phyloP scores from a whole-genome alignment of 2,797 vertebrate species.

The Scleropages formosus region DNA sequence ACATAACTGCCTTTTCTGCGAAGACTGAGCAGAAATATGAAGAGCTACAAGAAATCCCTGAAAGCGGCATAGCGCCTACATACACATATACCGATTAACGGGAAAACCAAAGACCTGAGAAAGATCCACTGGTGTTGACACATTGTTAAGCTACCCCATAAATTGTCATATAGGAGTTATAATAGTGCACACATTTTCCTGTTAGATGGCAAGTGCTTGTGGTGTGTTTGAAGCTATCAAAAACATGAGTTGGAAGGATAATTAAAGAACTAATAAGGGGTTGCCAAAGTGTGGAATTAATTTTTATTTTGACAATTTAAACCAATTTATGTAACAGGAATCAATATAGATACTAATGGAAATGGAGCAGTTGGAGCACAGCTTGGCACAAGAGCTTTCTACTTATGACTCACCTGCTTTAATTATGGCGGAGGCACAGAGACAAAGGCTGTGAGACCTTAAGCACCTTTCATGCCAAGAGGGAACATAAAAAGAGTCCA shows the following conservation, averaged over 20 bases:
- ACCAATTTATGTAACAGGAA: conserved; percentile 11
- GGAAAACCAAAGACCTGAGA: no score
- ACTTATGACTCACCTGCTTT: conserved; percentile 7
- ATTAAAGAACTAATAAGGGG: background rate
- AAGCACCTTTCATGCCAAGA: background rate
- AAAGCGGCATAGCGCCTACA: no score
- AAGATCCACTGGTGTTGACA: no score
- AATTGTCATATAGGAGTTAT: background rate
- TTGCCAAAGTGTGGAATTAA: background rate
- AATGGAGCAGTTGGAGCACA: background rate
- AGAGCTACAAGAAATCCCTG: no score
- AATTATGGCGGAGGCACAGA: background rate
- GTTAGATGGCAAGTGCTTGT: background rate
- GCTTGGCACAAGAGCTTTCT: conserved; percentile 10
- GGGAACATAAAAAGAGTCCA: background rate
- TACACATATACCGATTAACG: no score
- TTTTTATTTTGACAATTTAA: conserved; percentile 17
- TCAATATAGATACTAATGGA: conserved; percentile 5
- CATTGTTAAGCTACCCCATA: background rate
- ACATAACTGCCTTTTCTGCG: no score
- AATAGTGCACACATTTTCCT: background rate
- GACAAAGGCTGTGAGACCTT: background rate
- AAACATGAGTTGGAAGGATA: no score
- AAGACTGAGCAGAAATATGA: no score
- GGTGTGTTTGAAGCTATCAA: background rate